A percentile compares a stretch with the other conserved stretches of the same genome.
Conservation (phyloP, 1,140 invertebrate genomes). For the Pseudomyrmex concolor region DNA sequence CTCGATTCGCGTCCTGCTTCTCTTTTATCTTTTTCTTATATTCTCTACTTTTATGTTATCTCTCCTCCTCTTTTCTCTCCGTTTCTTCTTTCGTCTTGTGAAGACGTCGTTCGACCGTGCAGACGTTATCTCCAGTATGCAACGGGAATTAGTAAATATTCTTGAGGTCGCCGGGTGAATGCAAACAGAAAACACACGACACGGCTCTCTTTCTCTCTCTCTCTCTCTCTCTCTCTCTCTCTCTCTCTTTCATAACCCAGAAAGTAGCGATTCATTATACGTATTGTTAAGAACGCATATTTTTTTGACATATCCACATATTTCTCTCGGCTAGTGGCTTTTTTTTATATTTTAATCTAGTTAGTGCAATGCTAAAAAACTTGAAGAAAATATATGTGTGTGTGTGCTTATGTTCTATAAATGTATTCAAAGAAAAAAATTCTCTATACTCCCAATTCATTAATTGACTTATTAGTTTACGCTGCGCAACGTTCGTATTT, state of each 20-base stretch:
- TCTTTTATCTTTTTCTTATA: constrained; percentile 37
- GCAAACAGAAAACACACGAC: constrained; percentile 20
- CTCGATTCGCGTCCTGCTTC: not conserved
- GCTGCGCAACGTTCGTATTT: not conserved
- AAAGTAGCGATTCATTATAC: constrained; percentile 38
- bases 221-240: constrained; percentile 47
- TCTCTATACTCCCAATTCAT: no score
- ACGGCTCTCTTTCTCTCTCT: constrained; percentile 21
- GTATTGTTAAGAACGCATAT: constrained; percentile 45
- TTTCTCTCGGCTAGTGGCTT: not conserved
- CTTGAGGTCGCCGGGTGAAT: constrained; percentile 48
- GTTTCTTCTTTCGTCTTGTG: constrained; percentile 41
- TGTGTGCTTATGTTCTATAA: no score
- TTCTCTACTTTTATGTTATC: constrained; percentile 28
- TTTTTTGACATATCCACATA: no score
- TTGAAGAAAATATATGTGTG: no score
- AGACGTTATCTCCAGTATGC: constrained; percentile 80
- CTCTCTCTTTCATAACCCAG: constrained; percentile 20
- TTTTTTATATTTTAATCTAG: not conserved
- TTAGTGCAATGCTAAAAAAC: no score
- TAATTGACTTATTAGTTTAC: not conserved
- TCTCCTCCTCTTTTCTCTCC: constrained; percentile 7
- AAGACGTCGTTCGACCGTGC: constrained; percentile 31
- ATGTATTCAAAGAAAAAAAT: no score
- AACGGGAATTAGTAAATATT: constrained; percentile 82